phyloP scores from a whole-genome alignment of 2,113 vertebrate species.

The Rhodinocichla rosea region DNA sequence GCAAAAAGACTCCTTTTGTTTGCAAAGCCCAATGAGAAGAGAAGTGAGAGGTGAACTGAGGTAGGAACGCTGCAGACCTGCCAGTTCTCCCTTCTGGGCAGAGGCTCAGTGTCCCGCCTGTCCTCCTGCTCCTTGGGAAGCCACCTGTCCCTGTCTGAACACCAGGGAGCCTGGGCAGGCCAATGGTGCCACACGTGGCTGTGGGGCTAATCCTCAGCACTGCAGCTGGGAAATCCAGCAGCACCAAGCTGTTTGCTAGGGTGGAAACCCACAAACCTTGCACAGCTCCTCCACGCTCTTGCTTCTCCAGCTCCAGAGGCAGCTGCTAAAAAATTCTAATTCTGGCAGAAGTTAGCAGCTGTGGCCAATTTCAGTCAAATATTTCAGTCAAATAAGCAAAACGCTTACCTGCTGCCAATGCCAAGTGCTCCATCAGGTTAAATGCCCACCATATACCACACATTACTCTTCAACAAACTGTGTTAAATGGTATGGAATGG shows the following conservation, averaged over 20 bases:
- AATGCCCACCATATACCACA: accelerated
- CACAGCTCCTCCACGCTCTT: background rate
- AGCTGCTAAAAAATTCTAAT: background rate
- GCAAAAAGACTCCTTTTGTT: conserved; percentile 6
- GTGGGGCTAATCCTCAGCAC: accelerated
- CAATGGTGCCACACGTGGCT: accelerated
- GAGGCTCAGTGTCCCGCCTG: accelerated
- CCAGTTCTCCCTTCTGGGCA: background rate
- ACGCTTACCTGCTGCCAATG: accelerated
- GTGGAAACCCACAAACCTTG: background rate
- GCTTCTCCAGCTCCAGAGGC: background rate
- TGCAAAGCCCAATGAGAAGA: background rate
- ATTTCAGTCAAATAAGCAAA: background rate
- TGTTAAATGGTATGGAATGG: accelerated
- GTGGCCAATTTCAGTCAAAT: background rate
- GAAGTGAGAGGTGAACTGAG: background rate
- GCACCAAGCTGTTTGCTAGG: background rate
- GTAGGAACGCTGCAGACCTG: background rate
- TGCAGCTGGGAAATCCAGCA: background rate
- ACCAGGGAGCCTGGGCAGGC: background rate
- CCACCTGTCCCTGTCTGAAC: accelerated
- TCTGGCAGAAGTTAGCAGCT: background rate
- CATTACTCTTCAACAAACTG: background rate
- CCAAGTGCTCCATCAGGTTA: background rate
- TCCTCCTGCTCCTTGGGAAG: background rate